Percentiles rank a stretch among this genome's conserved stretches.
Evolutionary conservation across 2,113 vertebrate genomes (phyloP).

Genomic region (Peromyscus polionotus): DNA sequence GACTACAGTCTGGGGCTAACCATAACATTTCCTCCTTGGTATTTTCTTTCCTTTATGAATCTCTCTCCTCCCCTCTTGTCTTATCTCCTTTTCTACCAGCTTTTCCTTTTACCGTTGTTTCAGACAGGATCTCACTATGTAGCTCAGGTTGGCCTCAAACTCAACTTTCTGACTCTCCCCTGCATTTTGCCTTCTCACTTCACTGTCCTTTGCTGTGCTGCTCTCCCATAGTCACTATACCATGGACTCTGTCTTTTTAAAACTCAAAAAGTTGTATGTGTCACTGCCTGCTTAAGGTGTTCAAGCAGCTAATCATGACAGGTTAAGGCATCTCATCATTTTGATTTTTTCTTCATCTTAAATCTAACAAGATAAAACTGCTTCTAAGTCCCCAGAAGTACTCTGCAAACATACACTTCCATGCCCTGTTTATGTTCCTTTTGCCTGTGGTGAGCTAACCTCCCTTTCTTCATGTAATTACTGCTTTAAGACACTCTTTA

Average conservation of each 20-base stretch:
- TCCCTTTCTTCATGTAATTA: constrained; percentile 54
- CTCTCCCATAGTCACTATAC: neutral
- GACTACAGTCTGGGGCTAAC: neutral
- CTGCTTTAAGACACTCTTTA: neutral
- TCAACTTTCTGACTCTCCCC: neutral
- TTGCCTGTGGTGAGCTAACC: neutral
- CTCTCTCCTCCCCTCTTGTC: neutral
- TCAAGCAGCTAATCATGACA: neutral
- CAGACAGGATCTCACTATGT: neutral
- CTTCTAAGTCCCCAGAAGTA: neutral
- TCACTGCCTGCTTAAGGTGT: neutral
- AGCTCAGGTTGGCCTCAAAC: neutral
- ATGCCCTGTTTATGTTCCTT: neutral
- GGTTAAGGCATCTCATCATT: neutral
- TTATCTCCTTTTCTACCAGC: neutral
- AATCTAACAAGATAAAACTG: neutral
- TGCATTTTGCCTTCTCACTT: neutral
- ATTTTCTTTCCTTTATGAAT: neutral
- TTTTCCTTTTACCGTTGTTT: neutral
- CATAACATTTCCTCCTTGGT: neutral
- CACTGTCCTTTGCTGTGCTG: neutral
- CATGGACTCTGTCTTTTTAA: neutral
- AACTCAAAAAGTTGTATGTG: neutral
- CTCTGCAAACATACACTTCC: neutral
- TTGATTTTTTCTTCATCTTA: neutral